phyloP scores from a whole-genome alignment of 2,797 vertebrate species.

The Philypnodon macrostomus region DNA sequence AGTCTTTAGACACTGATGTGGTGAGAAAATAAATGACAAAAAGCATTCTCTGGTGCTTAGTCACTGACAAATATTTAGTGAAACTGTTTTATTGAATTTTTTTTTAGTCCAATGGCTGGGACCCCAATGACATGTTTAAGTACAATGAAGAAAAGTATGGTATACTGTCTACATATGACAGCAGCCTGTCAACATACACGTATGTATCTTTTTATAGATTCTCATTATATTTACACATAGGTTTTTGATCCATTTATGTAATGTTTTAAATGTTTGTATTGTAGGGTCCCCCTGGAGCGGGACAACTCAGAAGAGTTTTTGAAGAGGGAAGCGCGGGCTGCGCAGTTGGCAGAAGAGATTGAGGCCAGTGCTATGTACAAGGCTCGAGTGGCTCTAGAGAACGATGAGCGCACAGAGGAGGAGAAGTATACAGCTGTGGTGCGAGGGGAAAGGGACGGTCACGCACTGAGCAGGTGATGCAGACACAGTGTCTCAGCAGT shows the following conservation, averaged over 20 bases:
- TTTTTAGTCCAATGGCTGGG: conserved; percentile 95
- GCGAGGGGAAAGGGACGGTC: conserved; percentile 87
- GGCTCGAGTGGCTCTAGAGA: conserved; percentile 95
- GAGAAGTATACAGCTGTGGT: conserved; percentile 97
- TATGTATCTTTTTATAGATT: conserved; percentile 45
- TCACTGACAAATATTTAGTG: conserved; percentile 6
- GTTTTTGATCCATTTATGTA: neutral
- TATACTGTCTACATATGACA: conserved; percentile 96
- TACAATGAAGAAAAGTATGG: conserved; percentile 99
- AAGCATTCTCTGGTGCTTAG: neutral
- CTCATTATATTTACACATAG: neutral
- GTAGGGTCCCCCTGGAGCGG: conserved; percentile 93
- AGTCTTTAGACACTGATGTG: conserved; percentile 94
- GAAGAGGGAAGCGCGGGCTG: conserved; percentile 94
- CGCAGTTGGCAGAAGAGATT: conserved; percentile 97
- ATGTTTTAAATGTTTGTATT: conserved; percentile 9
- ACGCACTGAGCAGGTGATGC: conserved; percentile 86
- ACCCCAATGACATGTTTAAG: conserved; percentile 99
- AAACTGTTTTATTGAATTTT: conserved; percentile 13
- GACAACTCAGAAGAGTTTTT: conserved; percentile 98
- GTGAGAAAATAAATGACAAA: conserved; percentile 69
- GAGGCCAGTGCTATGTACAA: conserved; percentile 97
- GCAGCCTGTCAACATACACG: conserved; percentile 98
- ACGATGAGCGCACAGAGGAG: conserved; percentile 95
- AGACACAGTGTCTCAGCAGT: neutral